Evolutionary conservation across 2,888 invertebrate species (phyloP), one percentile per base, ranked within the genome.

Genomic region (Coenonympha glycerion): DNA sequence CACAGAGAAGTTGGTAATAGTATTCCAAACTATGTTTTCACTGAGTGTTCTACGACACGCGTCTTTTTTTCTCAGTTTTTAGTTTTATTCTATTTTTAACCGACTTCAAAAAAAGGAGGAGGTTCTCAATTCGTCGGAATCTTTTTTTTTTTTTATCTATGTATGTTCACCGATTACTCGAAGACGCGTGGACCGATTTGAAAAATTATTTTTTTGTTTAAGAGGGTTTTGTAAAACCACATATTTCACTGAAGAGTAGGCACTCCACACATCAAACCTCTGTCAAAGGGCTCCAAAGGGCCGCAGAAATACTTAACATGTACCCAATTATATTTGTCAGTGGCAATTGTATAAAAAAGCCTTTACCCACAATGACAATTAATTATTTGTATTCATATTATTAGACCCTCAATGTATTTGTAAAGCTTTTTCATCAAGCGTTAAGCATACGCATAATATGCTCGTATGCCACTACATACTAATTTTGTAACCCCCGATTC

Each of bases 401-500:
- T 50, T 49, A 41, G 31, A 50, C 59, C 63, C 59, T 61, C 49
- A 54, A 49, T 59, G 57, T 57, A 50, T 60, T 60, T 62, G 56
- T 59, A 61, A 68, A 69, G 66, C 59, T 62, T 63, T 73, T 71
- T 69, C 65, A 68, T 69, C 69, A 68, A 65, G 62, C 57, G 61
- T 64, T 67, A 68, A 74, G 72, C 73, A 65, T 48, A 60, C 65
- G 67, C 80, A 78, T 79, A 80, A 78, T 79, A 80, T 78, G 78
- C 71, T 78, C 67, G 59, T 63, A 61, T 58, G 6, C 19, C 28
- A 15, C 2, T 47, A 49, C 39, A 24, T 24, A 15, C 39, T 39
- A 39, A 39, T 39, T 28, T 30, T 16, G n/a, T 11, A 39, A 18
- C 6, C 21, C 13, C 41, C 19, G 2, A 42, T 8, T 6, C 22